Percentiles rank a stretch among this genome's conserved stretches.
Evolutionary conservation across 2,113 vertebrate species (phyloP).

Genomic region (Rhipidura dahli): DNA sequence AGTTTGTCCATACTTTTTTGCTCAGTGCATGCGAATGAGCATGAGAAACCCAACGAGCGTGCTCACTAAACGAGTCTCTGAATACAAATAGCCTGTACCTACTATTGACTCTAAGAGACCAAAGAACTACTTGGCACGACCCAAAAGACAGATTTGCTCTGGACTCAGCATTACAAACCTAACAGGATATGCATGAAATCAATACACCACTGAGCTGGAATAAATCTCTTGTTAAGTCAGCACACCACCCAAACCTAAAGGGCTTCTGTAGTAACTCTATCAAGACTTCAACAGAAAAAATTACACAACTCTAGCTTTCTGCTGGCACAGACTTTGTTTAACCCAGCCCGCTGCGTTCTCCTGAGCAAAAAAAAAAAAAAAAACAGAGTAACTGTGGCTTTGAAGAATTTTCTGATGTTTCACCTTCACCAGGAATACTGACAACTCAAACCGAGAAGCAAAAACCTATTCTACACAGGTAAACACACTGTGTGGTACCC

Average conservation of each 20-base stretch:
- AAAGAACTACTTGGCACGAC: constrained; percentile 37
- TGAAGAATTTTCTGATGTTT: background rate
- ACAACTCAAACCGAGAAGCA: constrained; percentile 5
- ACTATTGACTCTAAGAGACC: constrained; percentile 1
- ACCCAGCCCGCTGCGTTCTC: background rate
- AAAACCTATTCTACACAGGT: background rate
- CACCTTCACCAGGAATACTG: background rate
- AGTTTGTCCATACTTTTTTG: constrained; percentile 23
- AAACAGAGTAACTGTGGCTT: background rate
- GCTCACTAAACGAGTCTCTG: background rate
- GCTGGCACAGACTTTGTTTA: constrained; percentile 11
- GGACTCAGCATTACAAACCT: constrained; percentile 44
- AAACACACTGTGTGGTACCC: background rate
- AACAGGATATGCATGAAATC: constrained; percentile 59
- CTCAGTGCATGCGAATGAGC: constrained; percentile 10
- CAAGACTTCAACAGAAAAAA: constrained; percentile 22
- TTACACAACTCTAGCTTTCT: constrained; percentile 53
- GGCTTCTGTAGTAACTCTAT: background rate
- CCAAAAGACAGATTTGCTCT: constrained; percentile 33
- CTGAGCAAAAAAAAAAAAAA: background rate
- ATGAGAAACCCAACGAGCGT: background rate
- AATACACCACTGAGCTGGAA: constrained; percentile 37
- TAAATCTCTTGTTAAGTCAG: constrained; percentile 37
- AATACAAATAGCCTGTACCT: constrained; percentile 16
- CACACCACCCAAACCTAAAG: constrained; percentile 46